These are phyloP conservation scores for Ambastaia sidthimunki DNA, from an alignment of 2,797 vertebrate species.

Conservation along the genomic window DNA sequence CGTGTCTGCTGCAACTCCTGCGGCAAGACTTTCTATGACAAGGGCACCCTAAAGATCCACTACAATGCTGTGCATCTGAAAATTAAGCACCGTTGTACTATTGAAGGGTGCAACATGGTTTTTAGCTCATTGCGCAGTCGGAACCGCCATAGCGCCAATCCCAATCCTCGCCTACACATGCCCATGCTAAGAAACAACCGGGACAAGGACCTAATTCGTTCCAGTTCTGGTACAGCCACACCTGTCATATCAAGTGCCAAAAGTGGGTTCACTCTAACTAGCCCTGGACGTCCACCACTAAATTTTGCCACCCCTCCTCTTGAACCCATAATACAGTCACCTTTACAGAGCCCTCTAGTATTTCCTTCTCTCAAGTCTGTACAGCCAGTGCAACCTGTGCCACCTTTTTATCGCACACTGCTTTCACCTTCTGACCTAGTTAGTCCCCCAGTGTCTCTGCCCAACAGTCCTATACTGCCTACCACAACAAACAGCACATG, in stretches of 20 bases:
- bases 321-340: conserved; percentile 91
- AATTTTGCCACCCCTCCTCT: conserved; percentile 95
- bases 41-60: conserved; percentile 97
- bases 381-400: conserved; percentile 90
- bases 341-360: conserved; percentile 91
- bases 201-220: conserved; percentile 97
- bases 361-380: conserved; percentile 97
- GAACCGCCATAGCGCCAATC: conserved; percentile 95
- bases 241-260: conserved; percentile 97
- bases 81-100: conserved; percentile 95
- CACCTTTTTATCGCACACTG: conserved; percentile 97
- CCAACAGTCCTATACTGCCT: conserved; percentile 94
- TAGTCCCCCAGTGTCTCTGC: conserved; percentile 93
- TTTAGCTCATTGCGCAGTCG: conserved; percentile 94
- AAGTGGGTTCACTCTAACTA: conserved; percentile 89
- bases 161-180: conserved; percentile 93
- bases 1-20: conserved; percentile 98
- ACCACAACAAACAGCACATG: conserved; percentile 78
- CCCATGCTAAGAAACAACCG: conserved; percentile 94
- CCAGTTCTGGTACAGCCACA: conserved; percentile 87
- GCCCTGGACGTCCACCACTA: conserved; percentile 92
- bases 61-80: conserved; percentile 96
- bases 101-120: conserved; percentile 92
- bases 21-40: conserved; percentile 91
- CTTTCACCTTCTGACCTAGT: conserved; percentile 92